Percentiles rank a stretch among this genome's conserved stretches.
phyloP scores from a whole-genome alignment of 2,113 vertebrate genomes.

The Lynx canadensis region DNA sequence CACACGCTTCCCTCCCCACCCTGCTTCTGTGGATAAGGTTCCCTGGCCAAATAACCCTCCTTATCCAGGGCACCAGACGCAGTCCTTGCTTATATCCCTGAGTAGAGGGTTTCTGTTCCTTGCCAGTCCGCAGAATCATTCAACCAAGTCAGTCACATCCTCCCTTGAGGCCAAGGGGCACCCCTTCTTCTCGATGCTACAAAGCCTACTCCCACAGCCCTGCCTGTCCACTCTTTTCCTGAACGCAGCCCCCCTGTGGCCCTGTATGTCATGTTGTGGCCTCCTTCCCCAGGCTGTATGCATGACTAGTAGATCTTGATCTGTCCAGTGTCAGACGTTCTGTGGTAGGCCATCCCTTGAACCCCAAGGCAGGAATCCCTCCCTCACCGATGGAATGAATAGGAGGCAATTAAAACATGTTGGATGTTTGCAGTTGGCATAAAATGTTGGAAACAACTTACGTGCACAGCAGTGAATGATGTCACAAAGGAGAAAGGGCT shows the following conservation, averaged over 20 bases:
- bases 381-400: neutral
- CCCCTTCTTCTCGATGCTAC: neutral
- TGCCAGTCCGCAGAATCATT: neutral
- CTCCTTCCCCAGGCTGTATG: too few relatives aligned
- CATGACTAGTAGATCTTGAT: neutral
- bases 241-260: neutral
- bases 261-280: fast-evolving
- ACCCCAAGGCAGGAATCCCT: too few relatives aligned
- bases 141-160: neutral
- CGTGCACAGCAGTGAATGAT: neutral
- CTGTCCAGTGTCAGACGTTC: neutral
- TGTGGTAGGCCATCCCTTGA: too few relatives aligned
- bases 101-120: neutral
- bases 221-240: neutral
- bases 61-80: fast-evolving
- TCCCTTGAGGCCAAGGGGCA: neutral
- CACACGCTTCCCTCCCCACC: neutral
- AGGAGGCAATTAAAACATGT: neutral
- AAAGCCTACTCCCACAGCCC: neutral
- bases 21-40: neutral
- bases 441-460: neutral
- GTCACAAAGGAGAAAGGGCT: neutral
- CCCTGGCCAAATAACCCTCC: neutral
- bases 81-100: neutral
- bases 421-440: neutral